phyloP scores from a whole-genome alignment of 2,113 vertebrate genomes.

The Urocolius indicus region DNA sequence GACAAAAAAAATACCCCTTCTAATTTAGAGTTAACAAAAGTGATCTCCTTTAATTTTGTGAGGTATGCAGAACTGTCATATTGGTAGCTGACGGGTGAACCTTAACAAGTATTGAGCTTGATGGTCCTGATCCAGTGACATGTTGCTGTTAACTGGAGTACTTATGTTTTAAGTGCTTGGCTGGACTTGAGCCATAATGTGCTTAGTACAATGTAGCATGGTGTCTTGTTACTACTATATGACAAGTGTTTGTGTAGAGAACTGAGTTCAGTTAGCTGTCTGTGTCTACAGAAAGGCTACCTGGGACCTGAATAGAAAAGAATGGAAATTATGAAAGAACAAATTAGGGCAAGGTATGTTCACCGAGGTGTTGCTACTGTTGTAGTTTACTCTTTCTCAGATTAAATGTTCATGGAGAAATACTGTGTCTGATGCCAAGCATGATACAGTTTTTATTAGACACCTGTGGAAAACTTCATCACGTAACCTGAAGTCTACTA shows the following conservation, averaged over 20 bases:
- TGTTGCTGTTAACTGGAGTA: not conserved
- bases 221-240: not conserved
- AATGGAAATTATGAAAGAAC: not conserved
- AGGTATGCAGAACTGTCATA: not conserved
- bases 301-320: not conserved
- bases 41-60: not conserved
- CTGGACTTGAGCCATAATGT: not conserved
- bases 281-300: not conserved
- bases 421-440: not conserved
- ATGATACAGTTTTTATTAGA: not conserved
- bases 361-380: not conserved
- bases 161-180: not conserved
- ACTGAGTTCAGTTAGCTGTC: not conserved
- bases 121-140: not conserved
- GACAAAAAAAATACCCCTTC: fast-evolving
- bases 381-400: not conserved
- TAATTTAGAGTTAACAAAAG: not conserved
- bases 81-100: not conserved
- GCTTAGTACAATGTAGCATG: not conserved
- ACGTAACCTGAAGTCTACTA: not conserved
- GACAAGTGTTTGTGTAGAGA: not conserved
- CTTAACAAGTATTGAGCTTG: not conserved
- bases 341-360: not conserved
- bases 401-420: not conserved
- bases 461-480: not conserved